Evolutionary conservation across 2,888 invertebrate species (phyloP).

Genomic region (Rhagonycha fulva): DNA sequence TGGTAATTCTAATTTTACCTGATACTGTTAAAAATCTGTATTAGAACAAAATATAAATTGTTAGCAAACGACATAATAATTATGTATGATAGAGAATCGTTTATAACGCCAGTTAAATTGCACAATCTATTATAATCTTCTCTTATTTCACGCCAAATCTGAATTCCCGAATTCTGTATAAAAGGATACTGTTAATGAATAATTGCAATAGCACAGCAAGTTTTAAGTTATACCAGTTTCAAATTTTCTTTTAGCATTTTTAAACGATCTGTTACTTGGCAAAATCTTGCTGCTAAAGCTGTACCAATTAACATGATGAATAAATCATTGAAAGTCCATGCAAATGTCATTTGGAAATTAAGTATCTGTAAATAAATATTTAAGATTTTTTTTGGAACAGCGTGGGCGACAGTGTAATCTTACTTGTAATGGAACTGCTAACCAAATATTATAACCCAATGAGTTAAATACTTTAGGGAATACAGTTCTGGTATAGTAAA

Average conservation of each 20-base stretch:
- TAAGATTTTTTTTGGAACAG: neutral
- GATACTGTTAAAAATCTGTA: slow-evolving; percentile 70
- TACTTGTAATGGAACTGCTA: slow-evolving; percentile 33
- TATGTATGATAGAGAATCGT: slow-evolving; percentile 65
- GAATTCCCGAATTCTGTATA: neutral
- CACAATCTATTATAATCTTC: slow-evolving; percentile 68
- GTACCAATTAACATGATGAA: slow-evolving; percentile 48
- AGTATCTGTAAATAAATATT: slow-evolving; percentile 38
- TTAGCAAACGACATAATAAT: slow-evolving; percentile 69
- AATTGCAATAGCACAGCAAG: neutral
- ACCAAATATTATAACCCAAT: slow-evolving; percentile 26
- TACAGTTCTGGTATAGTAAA: slow-evolving; percentile 6
- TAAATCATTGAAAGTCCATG: slow-evolving; percentile 47
- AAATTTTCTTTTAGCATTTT: neutral
- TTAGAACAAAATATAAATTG: slow-evolving; percentile 74
- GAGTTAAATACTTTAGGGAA: slow-evolving; percentile 29
- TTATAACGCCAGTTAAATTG: slow-evolving; percentile 63
- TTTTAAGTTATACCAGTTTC: neutral
- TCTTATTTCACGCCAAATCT: slow-evolving; percentile 64
- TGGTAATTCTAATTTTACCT: slow-evolving; percentile 40
- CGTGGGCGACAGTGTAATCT: neutral
- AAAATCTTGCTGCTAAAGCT: slow-evolving; percentile 45
- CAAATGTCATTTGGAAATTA: slow-evolving; percentile 40
- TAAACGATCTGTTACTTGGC: slow-evolving; percentile 42
- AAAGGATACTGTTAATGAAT: neutral